Evolutionary conservation across 2,888 invertebrate species (phyloP).

Genomic region (Mythimna albipuncta): DNA sequence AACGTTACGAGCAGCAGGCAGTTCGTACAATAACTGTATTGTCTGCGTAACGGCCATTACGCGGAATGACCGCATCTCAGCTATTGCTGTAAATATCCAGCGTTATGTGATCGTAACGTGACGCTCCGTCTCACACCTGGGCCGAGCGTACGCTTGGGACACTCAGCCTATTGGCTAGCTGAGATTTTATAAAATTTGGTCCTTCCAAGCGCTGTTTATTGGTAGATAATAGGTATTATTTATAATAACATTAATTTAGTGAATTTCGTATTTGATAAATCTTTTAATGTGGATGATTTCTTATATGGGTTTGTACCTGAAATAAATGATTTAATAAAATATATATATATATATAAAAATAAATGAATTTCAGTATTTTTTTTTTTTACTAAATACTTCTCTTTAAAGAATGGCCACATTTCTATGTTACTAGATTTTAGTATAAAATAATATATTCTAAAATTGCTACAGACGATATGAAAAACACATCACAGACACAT

Average conservation of each 20-base stretch:
- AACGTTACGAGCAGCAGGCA: slow-evolving; percentile 33
- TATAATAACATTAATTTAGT: too few species aligned
- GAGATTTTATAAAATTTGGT: background rate
- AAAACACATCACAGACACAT: background rate
- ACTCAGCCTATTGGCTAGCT: background rate
- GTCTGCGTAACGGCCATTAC: slow-evolving; percentile 55
- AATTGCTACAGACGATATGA: background rate
- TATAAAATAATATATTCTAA: background rate
- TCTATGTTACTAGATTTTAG: background rate
- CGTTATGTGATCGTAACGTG: slow-evolving; percentile 52
- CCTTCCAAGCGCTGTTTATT: background rate
- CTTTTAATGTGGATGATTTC: too few species aligned
- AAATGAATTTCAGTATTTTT: too few species aligned
- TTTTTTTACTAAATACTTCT: background rate
- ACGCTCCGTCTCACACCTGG: slow-evolving; percentile 36
- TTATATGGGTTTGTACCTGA: too few species aligned
- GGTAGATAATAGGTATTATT: too few species aligned
- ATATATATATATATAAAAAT: too few species aligned
- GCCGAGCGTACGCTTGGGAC: slow-evolving; percentile 22
- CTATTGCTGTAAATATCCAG: slow-evolving; percentile 45
- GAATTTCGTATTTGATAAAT: too few species aligned
- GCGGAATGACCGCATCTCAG: slow-evolving; percentile 44
- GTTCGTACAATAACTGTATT: slow-evolving; percentile 58
- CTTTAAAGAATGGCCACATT: background rate
- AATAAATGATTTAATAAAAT: too few species aligned